Evolutionary conservation across 2,888 invertebrate species (phyloP).

Genomic region (Euclidia mi): DNA sequence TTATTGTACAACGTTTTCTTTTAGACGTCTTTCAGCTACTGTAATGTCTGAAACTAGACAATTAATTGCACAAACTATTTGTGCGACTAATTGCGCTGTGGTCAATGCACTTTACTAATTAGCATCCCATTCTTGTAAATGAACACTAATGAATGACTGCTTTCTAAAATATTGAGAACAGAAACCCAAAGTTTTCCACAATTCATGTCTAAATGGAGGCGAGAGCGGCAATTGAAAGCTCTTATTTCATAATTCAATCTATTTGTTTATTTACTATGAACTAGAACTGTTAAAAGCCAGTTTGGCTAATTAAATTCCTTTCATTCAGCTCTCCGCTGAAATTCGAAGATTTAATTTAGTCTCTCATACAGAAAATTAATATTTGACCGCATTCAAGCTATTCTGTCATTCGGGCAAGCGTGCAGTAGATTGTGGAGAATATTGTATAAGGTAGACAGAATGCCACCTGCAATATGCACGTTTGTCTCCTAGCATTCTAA

Average conservation of each 20-base stretch:
- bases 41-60: too few species aligned
- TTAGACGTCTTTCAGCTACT: too few species aligned
- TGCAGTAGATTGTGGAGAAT: too few species aligned
- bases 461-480: too few species aligned
- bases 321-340: neutral
- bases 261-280: conserved; percentile 12
- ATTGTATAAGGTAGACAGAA: too few species aligned
- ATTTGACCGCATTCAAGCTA: neutral
- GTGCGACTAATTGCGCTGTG: too few species aligned
- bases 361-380: neutral
- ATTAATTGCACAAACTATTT: too few species aligned
- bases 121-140: conserved; percentile 1
- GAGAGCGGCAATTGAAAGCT: neutral
- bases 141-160: neutral
- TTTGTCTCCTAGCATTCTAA: too few species aligned
- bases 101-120: conserved; percentile 14
- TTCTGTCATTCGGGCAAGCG: neutral
- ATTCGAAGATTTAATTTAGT: neutral
- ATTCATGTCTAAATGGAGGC: conserved; percentile 3
- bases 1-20: too few species aligned
- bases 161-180: conserved; percentile 1
- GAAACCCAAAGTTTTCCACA: neutral
- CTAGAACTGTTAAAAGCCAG: conserved; percentile 3
- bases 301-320: conserved; percentile 16
- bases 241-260: neutral